Conservation (phyloP, 2,888 invertebrate genomes). For the Drosophila macrospina region DNA sequence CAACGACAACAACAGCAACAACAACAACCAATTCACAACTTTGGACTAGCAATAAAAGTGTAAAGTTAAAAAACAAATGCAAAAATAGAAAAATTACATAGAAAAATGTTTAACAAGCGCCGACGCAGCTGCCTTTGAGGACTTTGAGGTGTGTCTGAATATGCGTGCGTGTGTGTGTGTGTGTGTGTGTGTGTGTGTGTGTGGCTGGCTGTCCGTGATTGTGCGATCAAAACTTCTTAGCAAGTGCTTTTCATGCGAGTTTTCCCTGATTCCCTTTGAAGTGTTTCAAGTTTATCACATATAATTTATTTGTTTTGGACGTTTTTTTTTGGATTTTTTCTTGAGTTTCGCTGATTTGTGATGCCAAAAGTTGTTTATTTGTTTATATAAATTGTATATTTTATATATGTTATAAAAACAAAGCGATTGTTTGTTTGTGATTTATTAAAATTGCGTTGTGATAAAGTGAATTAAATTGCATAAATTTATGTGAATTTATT, state of each 20-base stretch:
- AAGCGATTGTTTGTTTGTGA: not conserved
- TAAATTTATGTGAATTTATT: not conserved
- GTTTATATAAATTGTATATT: not conserved
- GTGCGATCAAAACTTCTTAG: constrained; percentile 2
- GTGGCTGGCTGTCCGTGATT: not conserved
- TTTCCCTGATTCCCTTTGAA: constrained; percentile 10
- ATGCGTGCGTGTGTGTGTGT: not conserved
- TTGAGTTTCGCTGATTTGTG: constrained; percentile 25
- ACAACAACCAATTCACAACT: constrained; percentile 20
- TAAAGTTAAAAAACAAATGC: constrained; percentile 14
- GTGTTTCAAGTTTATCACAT: constrained; percentile 10
- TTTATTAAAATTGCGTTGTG: not conserved
- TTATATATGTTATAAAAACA: constrained; percentile 1
- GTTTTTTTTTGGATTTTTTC: constrained; percentile 12
- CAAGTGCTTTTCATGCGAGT: not conserved
- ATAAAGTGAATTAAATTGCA: not conserved
- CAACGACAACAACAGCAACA: constrained; percentile 27
- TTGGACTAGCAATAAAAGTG: constrained; percentile 47
- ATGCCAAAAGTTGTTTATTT: constrained; percentile 11
- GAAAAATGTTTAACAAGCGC: constrained; percentile 29
- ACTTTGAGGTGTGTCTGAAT: constrained; percentile 11
- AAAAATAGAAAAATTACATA: constrained; percentile 12
- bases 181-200: constrained; percentile 2
- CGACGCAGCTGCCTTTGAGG: constrained; percentile 32
- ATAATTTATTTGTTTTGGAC: constrained; percentile 14